These are phyloP conservation scores for Drosophila virilis DNA, from an alignment of 1,140 invertebrate genomes.

Conservation along the genomic window DNA sequence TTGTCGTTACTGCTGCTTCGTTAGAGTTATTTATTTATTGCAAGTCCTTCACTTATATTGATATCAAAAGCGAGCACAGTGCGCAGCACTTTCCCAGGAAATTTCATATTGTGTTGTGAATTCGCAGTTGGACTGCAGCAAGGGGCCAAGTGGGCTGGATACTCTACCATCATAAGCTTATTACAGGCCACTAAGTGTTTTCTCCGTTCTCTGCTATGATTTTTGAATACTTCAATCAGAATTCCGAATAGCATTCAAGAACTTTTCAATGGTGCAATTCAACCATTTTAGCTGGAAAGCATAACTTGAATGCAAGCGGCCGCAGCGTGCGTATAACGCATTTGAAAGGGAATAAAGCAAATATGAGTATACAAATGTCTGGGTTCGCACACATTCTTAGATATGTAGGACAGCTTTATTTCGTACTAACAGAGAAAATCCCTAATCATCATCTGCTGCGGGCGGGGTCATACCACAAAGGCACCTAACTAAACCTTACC, in stretches of 20 bases:
- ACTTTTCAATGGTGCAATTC: neutral
- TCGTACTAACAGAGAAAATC: too few species aligned
- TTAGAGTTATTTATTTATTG: constrained; percentile 43
- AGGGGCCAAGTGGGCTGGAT: neutral
- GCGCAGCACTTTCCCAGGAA: constrained; percentile 20
- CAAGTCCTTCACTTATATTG: constrained; percentile 28
- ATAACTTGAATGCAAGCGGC: neutral
- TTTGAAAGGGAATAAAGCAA: too few species aligned
- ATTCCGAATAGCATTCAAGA: neutral
- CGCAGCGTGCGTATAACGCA: too few species aligned
- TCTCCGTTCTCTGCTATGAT: neutral
- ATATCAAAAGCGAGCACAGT: constrained; percentile 24
- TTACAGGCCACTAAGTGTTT: constrained; percentile 15
- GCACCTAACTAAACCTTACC: neutral
- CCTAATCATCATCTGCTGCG: too few species aligned
- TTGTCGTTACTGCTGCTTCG: constrained; percentile 32
- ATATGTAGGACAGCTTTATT: too few species aligned
- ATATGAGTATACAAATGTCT: too few species aligned
- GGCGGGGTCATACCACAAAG: too few species aligned
- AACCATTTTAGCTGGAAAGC: neutral
- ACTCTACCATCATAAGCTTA: constrained; percentile 3
- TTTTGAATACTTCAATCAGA: constrained; percentile 5
- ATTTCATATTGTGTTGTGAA: constrained; percentile 14
- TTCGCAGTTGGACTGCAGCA: constrained; percentile 11
- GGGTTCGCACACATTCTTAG: too few species aligned